Evolutionary conservation across 2,888 invertebrate genomes (phyloP).

Genomic region (Ecdyonurus torrentis): DNA sequence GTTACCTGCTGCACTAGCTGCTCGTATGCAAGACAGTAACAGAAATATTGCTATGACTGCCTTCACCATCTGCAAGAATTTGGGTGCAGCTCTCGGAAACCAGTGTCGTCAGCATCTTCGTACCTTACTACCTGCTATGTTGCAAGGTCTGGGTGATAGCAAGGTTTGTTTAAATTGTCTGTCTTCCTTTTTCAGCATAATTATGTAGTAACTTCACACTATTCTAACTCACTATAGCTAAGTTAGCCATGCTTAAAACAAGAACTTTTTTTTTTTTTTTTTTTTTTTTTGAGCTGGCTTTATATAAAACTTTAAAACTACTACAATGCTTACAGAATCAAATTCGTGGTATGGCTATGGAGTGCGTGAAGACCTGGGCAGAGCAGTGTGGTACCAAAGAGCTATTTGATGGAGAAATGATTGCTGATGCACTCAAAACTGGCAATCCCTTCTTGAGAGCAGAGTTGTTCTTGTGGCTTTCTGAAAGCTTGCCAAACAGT

Average conservation of each 20-base stretch:
- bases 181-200: too few relatives aligned
- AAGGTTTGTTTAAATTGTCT: too few relatives aligned
- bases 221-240: neutral
- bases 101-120: slow-evolving; percentile 63
- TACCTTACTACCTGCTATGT: slow-evolving; percentile 67
- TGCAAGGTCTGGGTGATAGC: slow-evolving; percentile 43
- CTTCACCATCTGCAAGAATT: slow-evolving; percentile 61
- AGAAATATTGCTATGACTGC: slow-evolving; percentile 77
- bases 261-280: neutral
- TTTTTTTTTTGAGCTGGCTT: too few relatives aligned
- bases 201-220: too few relatives aligned
- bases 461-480: slow-evolving; percentile 73
- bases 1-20: slow-evolving; percentile 58
- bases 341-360: slow-evolving; percentile 32
- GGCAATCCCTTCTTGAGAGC: slow-evolving; percentile 70
- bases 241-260: neutral
- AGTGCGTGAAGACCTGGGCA: slow-evolving; percentile 75
- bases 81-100: slow-evolving; percentile 70
- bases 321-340: neutral
- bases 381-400: slow-evolving; percentile 65
- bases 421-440: slow-evolving; percentile 66
- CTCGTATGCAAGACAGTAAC: slow-evolving; percentile 74
- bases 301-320: neutral
- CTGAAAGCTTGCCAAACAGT: slow-evolving; percentile 61
- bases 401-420: slow-evolving; percentile 77